phyloP scores from a whole-genome alignment of 2,113 vertebrate species.

The Scatophagus argus region DNA sequence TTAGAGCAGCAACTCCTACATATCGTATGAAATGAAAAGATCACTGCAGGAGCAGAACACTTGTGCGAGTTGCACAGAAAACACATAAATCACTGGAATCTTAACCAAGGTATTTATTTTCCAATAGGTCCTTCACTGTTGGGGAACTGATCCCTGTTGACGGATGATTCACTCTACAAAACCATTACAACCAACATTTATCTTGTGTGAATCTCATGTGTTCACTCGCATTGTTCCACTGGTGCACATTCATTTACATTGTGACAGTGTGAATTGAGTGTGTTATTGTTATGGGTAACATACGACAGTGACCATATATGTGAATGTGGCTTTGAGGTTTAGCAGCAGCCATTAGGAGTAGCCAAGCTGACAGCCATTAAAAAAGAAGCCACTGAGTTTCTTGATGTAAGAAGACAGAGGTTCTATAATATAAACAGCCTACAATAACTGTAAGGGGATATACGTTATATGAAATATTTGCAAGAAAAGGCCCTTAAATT shows the following conservation, averaged over 20 bases:
- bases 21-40: constrained; percentile 54
- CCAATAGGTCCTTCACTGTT: constrained; percentile 1
- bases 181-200: constrained; percentile 65
- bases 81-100: constrained; percentile 41
- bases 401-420: constrained; percentile 46
- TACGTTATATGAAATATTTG: neutral
- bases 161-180: constrained; percentile 41
- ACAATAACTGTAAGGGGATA: constrained; percentile 18
- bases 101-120: constrained; percentile 47
- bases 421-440: constrained; percentile 48
- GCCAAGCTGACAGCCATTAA: constrained; percentile 17
- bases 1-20: constrained; percentile 55
- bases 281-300: constrained; percentile 47
- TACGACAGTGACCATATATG: constrained; percentile 11
- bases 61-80: constrained; percentile 18
- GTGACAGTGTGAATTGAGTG: constrained; percentile 46
- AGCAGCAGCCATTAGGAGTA: constrained; percentile 6
- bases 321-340: constrained; percentile 24
- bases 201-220: constrained; percentile 33
- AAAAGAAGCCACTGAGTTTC: constrained; percentile 28
- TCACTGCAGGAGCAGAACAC: constrained; percentile 25
- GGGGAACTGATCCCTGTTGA: constrained; percentile 40
- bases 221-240: constrained; percentile 30
- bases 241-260: constrained; percentile 31
- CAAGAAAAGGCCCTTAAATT: constrained; percentile 12